phyloP scores from a whole-genome alignment of 1,140 invertebrate genomes.

The Anthonomus grandis region DNA sequence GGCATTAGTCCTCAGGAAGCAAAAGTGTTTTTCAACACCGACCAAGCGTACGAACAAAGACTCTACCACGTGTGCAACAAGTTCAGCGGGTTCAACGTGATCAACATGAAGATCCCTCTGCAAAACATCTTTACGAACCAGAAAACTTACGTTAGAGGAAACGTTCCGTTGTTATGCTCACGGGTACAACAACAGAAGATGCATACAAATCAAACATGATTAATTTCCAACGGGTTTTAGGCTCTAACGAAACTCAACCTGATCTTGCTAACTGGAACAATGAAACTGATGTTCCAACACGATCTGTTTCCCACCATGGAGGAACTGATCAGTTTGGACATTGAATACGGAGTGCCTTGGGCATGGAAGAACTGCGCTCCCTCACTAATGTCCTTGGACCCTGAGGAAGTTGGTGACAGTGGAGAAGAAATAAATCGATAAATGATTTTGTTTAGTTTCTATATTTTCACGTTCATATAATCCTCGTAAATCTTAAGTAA shows the following conservation, averaged over 20 bases:
- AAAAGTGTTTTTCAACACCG: conserved; percentile 28
- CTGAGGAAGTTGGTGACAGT: conserved; percentile 5
- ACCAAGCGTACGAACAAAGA: conserved; percentile 24
- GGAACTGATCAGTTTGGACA: conserved; percentile 38
- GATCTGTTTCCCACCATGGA: conserved; percentile 33
- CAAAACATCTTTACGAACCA: conserved; percentile 27
- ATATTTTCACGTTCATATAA: conserved; percentile 21
- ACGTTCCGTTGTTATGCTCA: conserved; percentile 29
- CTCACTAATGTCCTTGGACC: conserved; percentile 2
- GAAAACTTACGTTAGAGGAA: conserved; percentile 27
- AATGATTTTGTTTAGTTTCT: background rate
- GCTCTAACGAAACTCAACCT: conserved; percentile 36
- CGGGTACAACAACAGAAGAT: too few relatives aligned
- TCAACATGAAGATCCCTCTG: conserved; percentile 27
- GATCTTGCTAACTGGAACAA: conserved; percentile 24
- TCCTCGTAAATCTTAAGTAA: conserved; percentile 64
- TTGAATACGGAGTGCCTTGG: conserved; percentile 37
- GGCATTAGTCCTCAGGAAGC: background rate
- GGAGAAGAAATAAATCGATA: conserved; percentile 4
- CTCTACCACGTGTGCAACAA: conserved; percentile 15
- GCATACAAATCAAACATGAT: background rate
- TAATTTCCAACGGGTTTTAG: conserved; percentile 10
- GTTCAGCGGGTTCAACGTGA: conserved; percentile 10
- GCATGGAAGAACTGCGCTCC: conserved; percentile 18
- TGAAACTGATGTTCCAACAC: conserved; percentile 28